Base-by-base conservation (phyloP, 2,113 vertebrate species). In the Spermophilus dauricus region DNA sequence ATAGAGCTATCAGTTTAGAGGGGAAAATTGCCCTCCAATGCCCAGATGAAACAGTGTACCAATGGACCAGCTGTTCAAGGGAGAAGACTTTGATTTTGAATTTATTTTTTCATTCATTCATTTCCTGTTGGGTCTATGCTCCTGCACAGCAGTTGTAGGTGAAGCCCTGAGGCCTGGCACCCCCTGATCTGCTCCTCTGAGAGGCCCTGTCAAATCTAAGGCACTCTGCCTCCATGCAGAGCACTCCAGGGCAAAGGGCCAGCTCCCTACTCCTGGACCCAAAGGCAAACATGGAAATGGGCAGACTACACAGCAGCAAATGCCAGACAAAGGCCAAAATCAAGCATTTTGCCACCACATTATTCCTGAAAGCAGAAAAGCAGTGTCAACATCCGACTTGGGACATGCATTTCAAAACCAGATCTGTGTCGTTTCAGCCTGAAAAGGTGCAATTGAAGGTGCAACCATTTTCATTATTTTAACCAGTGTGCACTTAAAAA, bases 71-170 rank as follows among this genome's bases (percentile, higher is more conserved):
- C 97, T 98, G 98, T 98, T 97, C 89, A 81, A 97, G 70, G 91
- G 97, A 96, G 92, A 98, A 97, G 96, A 94, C 97, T 98, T 98
- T 98, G 97, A 98, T 98, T 97, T 80, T 88, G 93, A 37, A 84
- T 96, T 70, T 89, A 89, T 72, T 85, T 88, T 73, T 89, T 90
- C 91, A 70, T 82, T 90, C 81, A 82, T 48, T 95, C 75, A 95
- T 88, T 85, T 91, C 9, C 14, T 22, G 1, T 75, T 77, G 7
- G 70, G 93, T 93, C 70, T 82, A 22, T 6, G 90, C 87, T 87
- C 85, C 73, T 84, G 53, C 84, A 24, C 51, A 94, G 95, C 93
- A 98, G 90, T 97, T 98, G 92, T 93, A 96, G 96, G 58, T 32
- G 83, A 86, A 93, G 96, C 82, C 48, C 76, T 94, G 17, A 89